Conservation (phyloP, 2,797 vertebrate species). For the Gallirallus australis region DNA sequence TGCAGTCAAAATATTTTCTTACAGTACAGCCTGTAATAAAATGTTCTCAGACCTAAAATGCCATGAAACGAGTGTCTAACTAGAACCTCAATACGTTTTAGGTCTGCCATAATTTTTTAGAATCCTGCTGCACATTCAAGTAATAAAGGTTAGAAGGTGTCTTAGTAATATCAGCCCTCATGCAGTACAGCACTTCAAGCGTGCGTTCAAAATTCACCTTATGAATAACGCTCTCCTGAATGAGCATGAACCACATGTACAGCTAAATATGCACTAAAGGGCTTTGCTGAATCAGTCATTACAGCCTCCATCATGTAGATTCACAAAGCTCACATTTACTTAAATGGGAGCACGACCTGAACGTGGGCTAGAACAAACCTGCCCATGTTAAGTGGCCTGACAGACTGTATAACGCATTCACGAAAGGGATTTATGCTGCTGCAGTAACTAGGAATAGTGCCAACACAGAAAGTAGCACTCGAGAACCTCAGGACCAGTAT, state of each 20-base stretch:
- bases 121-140: not conserved
- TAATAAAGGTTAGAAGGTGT: not conserved
- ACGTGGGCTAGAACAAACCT: not conserved
- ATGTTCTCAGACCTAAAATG: conserved; percentile 5
- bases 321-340: not conserved
- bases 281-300: not conserved
- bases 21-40: not conserved
- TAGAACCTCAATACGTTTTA: not conserved
- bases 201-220: not conserved
- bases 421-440: not conserved
- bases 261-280: not conserved
- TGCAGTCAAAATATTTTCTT: conserved; percentile 2
- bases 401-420: not conserved
- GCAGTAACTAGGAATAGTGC: not conserved
- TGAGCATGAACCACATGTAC: not conserved
- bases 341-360: not conserved
- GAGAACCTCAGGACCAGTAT: not conserved
- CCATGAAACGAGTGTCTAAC: not conserved
- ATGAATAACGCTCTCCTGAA: not conserved
- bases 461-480: not conserved
- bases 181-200: not conserved
- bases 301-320: not conserved
- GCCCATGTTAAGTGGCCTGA: not conserved
- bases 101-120: not conserved
- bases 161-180: not conserved